Base-by-base conservation (phyloP, 2,888 invertebrate species). In the Hypomecis punctinalis region DNA sequence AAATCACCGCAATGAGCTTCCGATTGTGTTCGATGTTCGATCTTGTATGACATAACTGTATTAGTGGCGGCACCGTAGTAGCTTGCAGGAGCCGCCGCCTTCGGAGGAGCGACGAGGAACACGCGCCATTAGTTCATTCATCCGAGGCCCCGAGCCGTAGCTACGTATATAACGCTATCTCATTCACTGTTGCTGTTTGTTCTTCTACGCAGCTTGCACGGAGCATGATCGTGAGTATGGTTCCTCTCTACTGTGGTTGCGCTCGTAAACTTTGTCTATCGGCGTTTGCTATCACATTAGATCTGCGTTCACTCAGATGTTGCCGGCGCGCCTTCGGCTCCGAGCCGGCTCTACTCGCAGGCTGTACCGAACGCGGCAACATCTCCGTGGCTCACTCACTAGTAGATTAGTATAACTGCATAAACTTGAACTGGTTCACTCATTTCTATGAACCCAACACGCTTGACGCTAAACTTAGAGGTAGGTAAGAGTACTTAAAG, bases 181-280 rank as follows among this genome's bases (percentile, higher is more conserved):
- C 93, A 94, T 94, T 93, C 88, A 94, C 89, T 94, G 93, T 94
- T 93, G 94, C 94, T 94, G 91, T 94, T 92, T 94, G 94, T 94
- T 93, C 94, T 94, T 90, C 88, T 89, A 87, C 83, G 94, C 95
- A 96, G 96, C 96, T 96, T 96, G 96, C 96, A 96, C 96, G 96
- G 96, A 96, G 96, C 96, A 96, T 96, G 96, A 96, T 96, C 95
- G 96, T 96, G 96, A 96, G 96, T 96, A 96, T 94, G 82, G 83
- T 81, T 80, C 74, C 79, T 84, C 73, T 84, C 78, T 82, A 82
- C 73, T 76, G 83, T 70, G 71, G 70, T 75, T 69, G 74, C 71
- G 61, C 71, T 60, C 61, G 68, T 72, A 75, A 75, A 40, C 36
- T 53, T 67, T 75, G 70, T 72, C 69, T 77, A 69, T 75, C 58